A percentile compares a stretch with the other conserved stretches of the same genome.
These are phyloP conservation scores for Sarcophaga peregrina DNA, from an alignment of 1,140 invertebrate genomes.

Conservation along the genomic window DNA sequence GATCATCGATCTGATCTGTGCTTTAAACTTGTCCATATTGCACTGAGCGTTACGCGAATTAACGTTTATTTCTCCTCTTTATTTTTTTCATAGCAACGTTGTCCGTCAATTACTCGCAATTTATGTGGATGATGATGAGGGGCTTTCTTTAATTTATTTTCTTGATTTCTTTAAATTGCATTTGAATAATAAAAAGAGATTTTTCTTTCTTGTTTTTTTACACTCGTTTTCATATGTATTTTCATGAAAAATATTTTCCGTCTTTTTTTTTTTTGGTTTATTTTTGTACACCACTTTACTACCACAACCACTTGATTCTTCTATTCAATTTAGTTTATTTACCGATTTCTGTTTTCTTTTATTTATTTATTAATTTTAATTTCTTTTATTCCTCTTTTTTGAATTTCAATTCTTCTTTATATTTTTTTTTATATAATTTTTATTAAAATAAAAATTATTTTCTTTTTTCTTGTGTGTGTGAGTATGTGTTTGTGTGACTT, in stretches of 20 bases:
- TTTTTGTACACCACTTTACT: neutral
- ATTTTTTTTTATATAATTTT: neutral
- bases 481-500: neutral
- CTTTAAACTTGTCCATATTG: no score
- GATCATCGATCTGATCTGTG: no score
- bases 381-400: neutral
- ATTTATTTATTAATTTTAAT: slow-evolving; percentile 1
- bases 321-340: slow-evolving; percentile 36
- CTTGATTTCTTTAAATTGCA: slow-evolving; percentile 26
- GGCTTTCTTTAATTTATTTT: slow-evolving; percentile 29
- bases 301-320: slow-evolving; percentile 27
- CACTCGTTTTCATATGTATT: neutral
- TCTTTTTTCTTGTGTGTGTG: slow-evolving; percentile 15
- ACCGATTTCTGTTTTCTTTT: slow-evolving; percentile 38
- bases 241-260: slow-evolving; percentile 12
- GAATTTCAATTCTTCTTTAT: no score
- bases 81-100: no score
- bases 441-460: neutral
- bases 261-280: neutral
- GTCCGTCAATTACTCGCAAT: slow-evolving; percentile 13
- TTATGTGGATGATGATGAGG: neutral
- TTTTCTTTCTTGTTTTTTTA: no score
- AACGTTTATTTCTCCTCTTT: no score
- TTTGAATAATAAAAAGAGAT: neutral
- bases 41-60: no score